A percentile compares a stretch with the other conserved stretches of the same genome.
Evolutionary conservation across 2,113 vertebrate species (phyloP).

Genomic region (Nesoenas mayeri): DNA sequence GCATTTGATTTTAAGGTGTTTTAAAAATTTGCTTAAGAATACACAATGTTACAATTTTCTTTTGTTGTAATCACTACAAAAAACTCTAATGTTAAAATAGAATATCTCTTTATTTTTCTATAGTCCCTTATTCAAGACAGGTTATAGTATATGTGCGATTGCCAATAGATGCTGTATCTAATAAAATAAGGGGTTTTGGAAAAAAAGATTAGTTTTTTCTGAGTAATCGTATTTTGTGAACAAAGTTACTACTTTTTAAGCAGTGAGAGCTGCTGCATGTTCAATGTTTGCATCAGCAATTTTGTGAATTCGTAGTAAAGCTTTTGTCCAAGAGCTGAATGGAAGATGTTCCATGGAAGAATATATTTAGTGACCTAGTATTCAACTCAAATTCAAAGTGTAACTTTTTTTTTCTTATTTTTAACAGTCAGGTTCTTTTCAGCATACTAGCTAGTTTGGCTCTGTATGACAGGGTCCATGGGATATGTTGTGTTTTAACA

Average conservation of each 20-base stretch:
- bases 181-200: background rate
- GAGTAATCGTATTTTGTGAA: background rate
- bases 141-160: background rate
- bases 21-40: background rate
- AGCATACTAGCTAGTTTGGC: background rate
- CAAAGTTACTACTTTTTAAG: background rate
- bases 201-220: background rate
- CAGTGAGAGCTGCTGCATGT: background rate
- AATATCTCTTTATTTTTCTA: background rate
- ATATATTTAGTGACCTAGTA: background rate
- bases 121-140: background rate
- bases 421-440: background rate
- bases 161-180: background rate
- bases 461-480: fast-evolving
- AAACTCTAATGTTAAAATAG: background rate
- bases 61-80: background rate
- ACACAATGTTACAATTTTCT: background rate
- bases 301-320: background rate
- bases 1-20: background rate
- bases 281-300: background rate
- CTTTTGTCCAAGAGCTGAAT: background rate
- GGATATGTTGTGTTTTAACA: background rate
- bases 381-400: background rate
- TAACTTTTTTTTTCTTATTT: too few species aligned
- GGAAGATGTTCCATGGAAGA: background rate